phyloP scores from a whole-genome alignment of 2,113 vertebrate species.

The Odobenus rosmarus region DNA sequence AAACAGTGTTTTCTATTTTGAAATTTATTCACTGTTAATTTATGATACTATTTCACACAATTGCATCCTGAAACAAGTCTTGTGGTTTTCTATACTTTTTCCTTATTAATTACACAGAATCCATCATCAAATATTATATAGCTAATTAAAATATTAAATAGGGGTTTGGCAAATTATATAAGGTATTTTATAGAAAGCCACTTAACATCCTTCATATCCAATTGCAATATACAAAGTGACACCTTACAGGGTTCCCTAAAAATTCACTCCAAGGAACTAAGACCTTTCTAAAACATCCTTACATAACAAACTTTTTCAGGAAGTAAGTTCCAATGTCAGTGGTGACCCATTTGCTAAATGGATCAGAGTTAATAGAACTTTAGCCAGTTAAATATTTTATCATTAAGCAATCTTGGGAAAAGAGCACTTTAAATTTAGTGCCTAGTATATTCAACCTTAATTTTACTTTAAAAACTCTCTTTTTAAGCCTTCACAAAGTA shows the following conservation, averaged over 20 bases:
- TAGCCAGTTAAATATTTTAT: not conserved
- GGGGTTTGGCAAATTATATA: not conserved
- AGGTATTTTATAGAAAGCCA: not conserved
- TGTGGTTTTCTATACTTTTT: not conserved
- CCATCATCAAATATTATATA: not conserved
- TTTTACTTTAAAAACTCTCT: not conserved
- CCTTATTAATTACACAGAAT: not conserved
- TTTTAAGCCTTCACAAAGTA: not conserved
- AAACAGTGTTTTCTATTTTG: not conserved
- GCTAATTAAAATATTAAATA: not conserved
- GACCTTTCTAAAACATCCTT: not conserved
- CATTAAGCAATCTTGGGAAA: constrained; percentile 36
- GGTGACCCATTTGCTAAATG: constrained; percentile 69
- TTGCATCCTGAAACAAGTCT: not conserved
- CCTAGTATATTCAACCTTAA: not conserved
- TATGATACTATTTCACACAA: not conserved
- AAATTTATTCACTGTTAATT: not conserved
- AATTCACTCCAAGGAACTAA: not conserved
- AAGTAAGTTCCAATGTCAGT: constrained; percentile 54
- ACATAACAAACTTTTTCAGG: not conserved
- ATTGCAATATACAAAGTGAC: not conserved
- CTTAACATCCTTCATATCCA: not conserved
- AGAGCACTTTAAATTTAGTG: constrained; percentile 4
- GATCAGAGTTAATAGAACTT: constrained; percentile 29
- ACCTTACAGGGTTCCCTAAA: not conserved